Evolutionary conservation across 1,140 invertebrate species (phyloP).

Genomic region (Pseudoatta argentina): DNA sequence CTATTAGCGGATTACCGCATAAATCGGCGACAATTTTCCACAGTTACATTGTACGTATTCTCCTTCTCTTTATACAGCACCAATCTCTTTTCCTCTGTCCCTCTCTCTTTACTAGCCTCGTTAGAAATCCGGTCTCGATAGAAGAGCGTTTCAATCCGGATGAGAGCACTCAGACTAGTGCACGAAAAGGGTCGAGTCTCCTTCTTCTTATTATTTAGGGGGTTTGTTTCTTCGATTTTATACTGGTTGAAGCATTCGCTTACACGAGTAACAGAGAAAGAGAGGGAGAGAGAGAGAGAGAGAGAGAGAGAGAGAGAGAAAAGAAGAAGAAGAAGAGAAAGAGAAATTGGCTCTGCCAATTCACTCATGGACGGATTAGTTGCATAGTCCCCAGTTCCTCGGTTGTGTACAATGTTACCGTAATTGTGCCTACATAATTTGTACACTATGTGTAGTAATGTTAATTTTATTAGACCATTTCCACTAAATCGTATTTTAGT

Average conservation of each 20-base stretch:
- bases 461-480: slow-evolving; percentile 40
- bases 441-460: neutral
- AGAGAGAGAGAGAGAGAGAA: slow-evolving; percentile 1
- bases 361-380: neutral
- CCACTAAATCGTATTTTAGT: neutral
- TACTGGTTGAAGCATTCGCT: slow-evolving; percentile 50
- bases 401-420: neutral
- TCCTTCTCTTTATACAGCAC: neutral
- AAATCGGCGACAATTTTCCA: slow-evolving; percentile 80
- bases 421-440: neutral
- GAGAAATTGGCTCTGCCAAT: neutral
- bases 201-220: slow-evolving; percentile 21
- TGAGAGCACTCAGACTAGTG: slow-evolving; percentile 55
- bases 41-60: slow-evolving; percentile 65
- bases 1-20: slow-evolving; percentile 84
- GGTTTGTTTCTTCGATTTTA: slow-evolving; percentile 60
- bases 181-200: slow-evolving; percentile 41
- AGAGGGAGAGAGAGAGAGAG: neutral
- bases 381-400: neutral
- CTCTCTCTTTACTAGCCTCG: slow-evolving; percentile 42
- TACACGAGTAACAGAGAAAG: neutral
- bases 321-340: neutral
- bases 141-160: slow-evolving; percentile 64
- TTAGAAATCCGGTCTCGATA: slow-evolving; percentile 63
- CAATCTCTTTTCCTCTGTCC: neutral